Evolutionary conservation across 2,113 vertebrate genomes (phyloP).

Genomic region (Paramisgurnus dabryanus): DNA sequence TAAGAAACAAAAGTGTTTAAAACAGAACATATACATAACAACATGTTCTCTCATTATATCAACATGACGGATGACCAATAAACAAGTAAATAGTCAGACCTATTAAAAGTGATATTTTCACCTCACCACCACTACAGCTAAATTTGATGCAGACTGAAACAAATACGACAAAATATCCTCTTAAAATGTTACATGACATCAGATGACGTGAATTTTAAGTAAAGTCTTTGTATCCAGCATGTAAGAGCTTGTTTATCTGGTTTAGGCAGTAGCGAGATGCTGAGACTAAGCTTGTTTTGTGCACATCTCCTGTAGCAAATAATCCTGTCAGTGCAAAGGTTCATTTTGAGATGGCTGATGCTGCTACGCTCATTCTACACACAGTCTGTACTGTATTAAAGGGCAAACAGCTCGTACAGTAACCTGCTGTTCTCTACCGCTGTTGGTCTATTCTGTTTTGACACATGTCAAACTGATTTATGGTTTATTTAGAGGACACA

Average conservation of each 20-base stretch:
- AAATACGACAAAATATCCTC: too few species aligned
- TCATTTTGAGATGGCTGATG: conserved; percentile 7
- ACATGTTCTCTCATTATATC: neutral
- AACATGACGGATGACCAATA: neutral
- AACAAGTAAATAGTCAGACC: neutral
- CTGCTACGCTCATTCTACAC: neutral
- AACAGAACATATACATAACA: conserved; percentile 19
- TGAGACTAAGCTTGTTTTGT: conserved; percentile 27
- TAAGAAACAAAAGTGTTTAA: conserved; percentile 48
- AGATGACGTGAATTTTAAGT: too few species aligned
- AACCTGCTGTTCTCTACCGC: neutral
- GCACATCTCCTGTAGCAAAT: neutral
- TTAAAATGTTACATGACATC: too few species aligned
- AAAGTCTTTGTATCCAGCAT: neutral
- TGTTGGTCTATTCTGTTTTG: neutral
- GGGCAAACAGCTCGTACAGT: neutral
- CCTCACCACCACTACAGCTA: neutral
- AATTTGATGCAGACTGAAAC: neutral
- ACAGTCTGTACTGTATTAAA: neutral
- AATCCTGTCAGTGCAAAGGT: conserved; percentile 23
- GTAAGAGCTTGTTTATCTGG: conserved; percentile 15
- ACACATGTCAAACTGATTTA: neutral
- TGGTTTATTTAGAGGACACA: neutral
- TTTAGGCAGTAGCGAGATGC: conserved; percentile 15
- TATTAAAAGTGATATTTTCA: too few species aligned